Evolutionary conservation across 2,888 invertebrate species (phyloP).

Genomic region (Glyphotaelius pellucidus): DNA sequence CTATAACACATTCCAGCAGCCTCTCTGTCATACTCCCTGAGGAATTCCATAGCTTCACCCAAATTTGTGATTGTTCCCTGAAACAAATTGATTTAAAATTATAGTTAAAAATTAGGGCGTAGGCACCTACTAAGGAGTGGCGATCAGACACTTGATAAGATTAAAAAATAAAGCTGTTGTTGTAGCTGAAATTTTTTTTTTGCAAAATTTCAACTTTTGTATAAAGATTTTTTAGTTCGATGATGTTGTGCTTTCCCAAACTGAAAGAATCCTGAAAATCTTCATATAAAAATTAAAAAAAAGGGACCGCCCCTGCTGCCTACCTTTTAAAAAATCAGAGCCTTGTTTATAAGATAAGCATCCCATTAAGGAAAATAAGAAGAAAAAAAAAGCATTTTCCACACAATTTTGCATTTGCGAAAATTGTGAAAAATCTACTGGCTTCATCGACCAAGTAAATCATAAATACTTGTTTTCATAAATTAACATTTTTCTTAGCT

Average conservation of each 20-base stretch:
- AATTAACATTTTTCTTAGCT: neutral
- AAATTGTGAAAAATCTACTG: neutral
- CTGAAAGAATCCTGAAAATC: too few species aligned
- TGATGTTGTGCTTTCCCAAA: too few species aligned
- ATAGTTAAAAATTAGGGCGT: neutral
- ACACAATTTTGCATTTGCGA: neutral
- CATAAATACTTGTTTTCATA: neutral
- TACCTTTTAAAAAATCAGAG: neutral
- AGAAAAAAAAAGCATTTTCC: neutral
- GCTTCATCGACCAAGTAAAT: neutral
- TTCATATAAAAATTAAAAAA: too few species aligned
- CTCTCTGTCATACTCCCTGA: constrained; percentile 84
- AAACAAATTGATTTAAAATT: constrained; percentile 63
- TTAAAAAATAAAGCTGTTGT: too few species aligned
- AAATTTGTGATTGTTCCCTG: constrained; percentile 82
- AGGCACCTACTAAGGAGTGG: too few species aligned
- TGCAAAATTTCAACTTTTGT: too few species aligned
- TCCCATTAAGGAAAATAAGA: too few species aligned
- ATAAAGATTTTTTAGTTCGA: too few species aligned
- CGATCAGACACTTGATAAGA: too few species aligned
- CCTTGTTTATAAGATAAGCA: neutral
- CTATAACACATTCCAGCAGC: constrained; percentile 85
- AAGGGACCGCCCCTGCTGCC: too few species aligned
- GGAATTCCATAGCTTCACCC: constrained; percentile 83
- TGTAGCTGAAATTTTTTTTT: too few species aligned